Conservation (phyloP, 2,113 vertebrate genomes). For the Xenus cinereus region DNA sequence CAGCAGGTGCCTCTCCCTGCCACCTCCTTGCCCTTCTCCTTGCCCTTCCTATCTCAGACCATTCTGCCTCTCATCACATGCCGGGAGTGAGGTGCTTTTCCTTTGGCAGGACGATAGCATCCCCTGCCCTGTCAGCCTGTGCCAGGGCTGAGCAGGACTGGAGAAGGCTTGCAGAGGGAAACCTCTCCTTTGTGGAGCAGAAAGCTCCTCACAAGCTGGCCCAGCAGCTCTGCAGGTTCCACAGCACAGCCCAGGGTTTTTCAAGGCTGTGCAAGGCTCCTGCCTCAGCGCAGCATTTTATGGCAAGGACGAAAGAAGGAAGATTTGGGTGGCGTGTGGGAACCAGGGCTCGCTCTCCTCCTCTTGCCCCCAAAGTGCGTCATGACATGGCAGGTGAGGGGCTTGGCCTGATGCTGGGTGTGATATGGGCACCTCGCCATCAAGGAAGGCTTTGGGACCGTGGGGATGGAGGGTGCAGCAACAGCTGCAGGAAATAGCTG, state of each 20-base stretch:
- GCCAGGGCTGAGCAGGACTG: not conserved
- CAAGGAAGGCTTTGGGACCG: not conserved
- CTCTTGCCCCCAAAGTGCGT: not conserved
- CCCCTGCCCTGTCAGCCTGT: not conserved
- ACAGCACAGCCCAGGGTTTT: not conserved
- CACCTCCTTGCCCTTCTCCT: not conserved
- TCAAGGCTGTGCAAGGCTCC: not conserved
- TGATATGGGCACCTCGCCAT: not conserved
- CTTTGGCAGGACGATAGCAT: not conserved
- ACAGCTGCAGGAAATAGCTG: conserved; percentile 8
- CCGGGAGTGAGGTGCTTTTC: accelerated
- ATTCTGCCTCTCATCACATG: not conserved
- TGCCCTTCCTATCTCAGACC: not conserved
- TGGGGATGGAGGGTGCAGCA: not conserved
- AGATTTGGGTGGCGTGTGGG: not conserved
- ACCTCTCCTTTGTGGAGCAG: accelerated
- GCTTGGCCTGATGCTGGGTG: not conserved
- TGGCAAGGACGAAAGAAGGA: not conserved
- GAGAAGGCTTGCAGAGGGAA: not conserved
- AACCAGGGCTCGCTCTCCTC: not conserved
- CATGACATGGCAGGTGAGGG: not conserved
- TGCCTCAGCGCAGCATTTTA: not conserved
- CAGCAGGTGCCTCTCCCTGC: accelerated
- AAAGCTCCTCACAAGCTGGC: not conserved
- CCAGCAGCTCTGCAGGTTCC: not conserved